These are phyloP conservation scores for Coenobita brevimanus DNA, from an alignment of 1,140 invertebrate genomes.

Conservation along the genomic window DNA sequence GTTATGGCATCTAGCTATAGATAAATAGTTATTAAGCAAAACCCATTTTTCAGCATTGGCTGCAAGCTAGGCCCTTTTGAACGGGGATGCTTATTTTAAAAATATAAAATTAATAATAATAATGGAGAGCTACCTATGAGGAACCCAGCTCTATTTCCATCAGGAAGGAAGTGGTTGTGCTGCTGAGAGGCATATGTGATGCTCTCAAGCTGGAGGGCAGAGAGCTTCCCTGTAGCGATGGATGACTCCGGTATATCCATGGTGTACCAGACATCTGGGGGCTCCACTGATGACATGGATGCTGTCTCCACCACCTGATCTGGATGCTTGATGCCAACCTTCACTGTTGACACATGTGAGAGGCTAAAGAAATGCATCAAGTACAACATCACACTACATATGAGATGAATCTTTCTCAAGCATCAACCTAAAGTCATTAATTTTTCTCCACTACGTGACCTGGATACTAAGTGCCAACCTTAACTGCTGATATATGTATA, in stretches of 20 bases:
- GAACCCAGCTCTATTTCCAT: constrained; percentile 94
- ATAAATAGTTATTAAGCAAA: too few relatives aligned
- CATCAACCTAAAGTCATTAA: constrained; percentile 95
- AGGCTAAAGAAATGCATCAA: constrained; percentile 81
- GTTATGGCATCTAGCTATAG: too few relatives aligned
- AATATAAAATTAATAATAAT: too few relatives aligned
- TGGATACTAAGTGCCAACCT: constrained; percentile 95
- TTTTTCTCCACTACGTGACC: constrained; percentile 99
- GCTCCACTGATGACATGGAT: constrained; percentile 95
- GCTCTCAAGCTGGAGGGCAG: constrained; percentile 96
- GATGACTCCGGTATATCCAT: constrained; percentile 89
- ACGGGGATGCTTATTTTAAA: too few relatives aligned
- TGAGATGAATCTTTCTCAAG: too few relatives aligned
- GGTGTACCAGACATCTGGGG: constrained; percentile 94
- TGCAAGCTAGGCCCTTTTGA: too few relatives aligned
- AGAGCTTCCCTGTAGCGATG: constrained; percentile 89
- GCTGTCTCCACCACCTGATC: constrained; percentile 99
- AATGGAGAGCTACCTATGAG: too few relatives aligned
- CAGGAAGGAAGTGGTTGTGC: constrained; percentile 92
- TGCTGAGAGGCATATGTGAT: constrained; percentile 97
- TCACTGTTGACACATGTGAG: constrained; percentile 78
- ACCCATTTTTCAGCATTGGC: too few relatives aligned
- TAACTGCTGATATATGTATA: constrained; percentile 72
- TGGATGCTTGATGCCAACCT: constrained; percentile 95
- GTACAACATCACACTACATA: constrained; percentile 95